These are phyloP conservation scores for Lindbergichthys nudifrons DNA, from an alignment of 2,797 vertebrate species.

Conservation along the genomic window DNA sequence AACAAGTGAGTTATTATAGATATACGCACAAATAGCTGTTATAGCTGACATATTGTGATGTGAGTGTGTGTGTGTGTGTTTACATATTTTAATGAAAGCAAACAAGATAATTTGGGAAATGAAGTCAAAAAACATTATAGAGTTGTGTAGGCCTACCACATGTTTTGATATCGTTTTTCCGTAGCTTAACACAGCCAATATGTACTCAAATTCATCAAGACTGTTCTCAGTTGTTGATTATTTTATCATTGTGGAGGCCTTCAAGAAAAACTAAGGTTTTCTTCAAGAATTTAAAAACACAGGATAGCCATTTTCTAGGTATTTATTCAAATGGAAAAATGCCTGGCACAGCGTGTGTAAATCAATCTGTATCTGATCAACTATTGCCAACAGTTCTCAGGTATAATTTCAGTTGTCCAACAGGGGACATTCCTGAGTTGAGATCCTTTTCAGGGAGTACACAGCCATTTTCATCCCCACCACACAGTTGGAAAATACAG, in stretches of 20 bases:
- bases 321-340: background rate
- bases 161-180: too few relatives aligned
- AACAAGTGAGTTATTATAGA: constrained; percentile 2
- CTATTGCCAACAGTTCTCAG: constrained; percentile 5
- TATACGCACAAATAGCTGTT: background rate
- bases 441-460: constrained; percentile 17
- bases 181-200: background rate
- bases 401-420: constrained; percentile 21
- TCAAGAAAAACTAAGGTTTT: too few relatives aligned
- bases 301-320: too few relatives aligned
- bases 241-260: too few relatives aligned
- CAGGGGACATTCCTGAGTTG: constrained; percentile 6
- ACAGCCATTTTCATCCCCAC: background rate
- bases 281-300: too few relatives aligned
- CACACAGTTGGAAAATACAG: background rate
- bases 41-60: background rate
- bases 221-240: too few relatives aligned
- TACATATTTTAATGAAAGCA: too few relatives aligned
- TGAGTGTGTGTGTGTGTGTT: too few relatives aligned
- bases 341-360: background rate
- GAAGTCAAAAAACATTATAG: too few relatives aligned
- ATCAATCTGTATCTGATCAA: background rate
- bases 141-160: too few relatives aligned
- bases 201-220: too few relatives aligned
- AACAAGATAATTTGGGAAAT: too few relatives aligned